A percentile compares a stretch with the other conserved stretches of the same genome.
Conservation (phyloP, 2,888 invertebrate genomes). For the Pteria penguin region DNA sequence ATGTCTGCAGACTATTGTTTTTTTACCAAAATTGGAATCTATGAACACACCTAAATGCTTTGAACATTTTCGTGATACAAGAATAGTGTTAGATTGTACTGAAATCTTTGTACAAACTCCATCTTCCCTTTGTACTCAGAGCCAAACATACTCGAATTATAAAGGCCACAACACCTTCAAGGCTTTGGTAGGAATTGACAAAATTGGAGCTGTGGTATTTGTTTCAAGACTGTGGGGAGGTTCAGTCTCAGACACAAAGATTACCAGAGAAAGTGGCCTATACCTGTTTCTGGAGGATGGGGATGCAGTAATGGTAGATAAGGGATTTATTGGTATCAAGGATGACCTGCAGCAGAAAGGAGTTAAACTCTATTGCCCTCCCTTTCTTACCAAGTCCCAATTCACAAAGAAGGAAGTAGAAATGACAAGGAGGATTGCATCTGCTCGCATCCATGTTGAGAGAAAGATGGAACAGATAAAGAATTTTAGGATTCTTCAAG, state of each 20-base stretch:
- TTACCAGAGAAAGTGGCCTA: constrained; percentile 35
- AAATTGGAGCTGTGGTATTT: constrained; percentile 30
- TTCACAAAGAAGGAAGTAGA: constrained; percentile 42
- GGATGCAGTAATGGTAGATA: constrained; percentile 44
- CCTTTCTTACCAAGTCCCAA: constrained; percentile 25
- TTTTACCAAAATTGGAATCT: constrained; percentile 5
- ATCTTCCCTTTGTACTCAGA: constrained; percentile 32
- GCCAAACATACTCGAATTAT: constrained; percentile 35
- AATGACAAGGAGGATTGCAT: constrained; percentile 34
- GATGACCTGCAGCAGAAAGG: constrained; percentile 21
- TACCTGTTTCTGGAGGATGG: constrained; percentile 15
- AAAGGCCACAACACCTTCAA: constrained; percentile 41
- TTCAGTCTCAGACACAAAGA: constrained; percentile 28
- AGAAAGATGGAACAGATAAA: constrained; percentile 47
- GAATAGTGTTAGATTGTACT: constrained; percentile 35
- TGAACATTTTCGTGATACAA: constrained; percentile 7
- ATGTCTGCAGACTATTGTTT: constrained; percentile 19
- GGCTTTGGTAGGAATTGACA: constrained; percentile 28
- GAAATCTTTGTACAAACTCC: constrained; percentile 36
- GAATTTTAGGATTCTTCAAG: constrained; percentile 49
- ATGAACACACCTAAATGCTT: constrained; percentile 29
- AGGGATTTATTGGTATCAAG: constrained; percentile 36
- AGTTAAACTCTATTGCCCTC: constrained; percentile 38
- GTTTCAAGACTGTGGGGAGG: constrained; percentile 12
- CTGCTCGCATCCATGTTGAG: constrained; percentile 47